A percentile compares a stretch with the other conserved stretches of the same genome.
Evolutionary conservation across 2,888 invertebrate genomes (phyloP).

Genomic region (Cistogaster globosa): DNA sequence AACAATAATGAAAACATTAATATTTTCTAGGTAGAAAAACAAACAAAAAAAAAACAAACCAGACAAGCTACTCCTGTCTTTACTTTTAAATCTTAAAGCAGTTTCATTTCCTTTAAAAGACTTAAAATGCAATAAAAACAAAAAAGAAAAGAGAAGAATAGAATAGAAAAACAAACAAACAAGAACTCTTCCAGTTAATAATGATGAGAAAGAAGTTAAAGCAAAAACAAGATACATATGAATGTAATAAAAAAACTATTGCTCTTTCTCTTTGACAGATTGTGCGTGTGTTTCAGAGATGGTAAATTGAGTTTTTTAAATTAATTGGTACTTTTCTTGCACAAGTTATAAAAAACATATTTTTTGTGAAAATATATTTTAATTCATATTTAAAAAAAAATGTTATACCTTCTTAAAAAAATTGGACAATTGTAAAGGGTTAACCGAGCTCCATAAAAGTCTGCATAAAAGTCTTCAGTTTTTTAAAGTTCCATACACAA

Average conservation of each 20-base stretch:
- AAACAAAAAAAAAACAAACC: slow-evolving; percentile 34
- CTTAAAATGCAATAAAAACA: slow-evolving; percentile 14
- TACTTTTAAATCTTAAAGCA: slow-evolving; percentile 55
- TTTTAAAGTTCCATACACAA: no score
- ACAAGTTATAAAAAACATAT: no score
- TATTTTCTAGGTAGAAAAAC: not conserved
- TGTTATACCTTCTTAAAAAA: no score
- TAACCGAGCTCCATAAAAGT: no score
- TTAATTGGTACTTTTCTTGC: no score
- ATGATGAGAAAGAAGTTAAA: slow-evolving; percentile 21
- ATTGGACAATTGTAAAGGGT: no score
- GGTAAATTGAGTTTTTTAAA: no score
- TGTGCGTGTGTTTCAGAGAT: no score
- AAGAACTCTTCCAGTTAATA: slow-evolving; percentile 35
- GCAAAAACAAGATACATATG: not conserved
- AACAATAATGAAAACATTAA: not conserved
- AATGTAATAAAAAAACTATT: slow-evolving; percentile 12
- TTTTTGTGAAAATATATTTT: no score
- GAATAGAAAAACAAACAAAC: not conserved
- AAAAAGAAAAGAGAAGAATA: no score
- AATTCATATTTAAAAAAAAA: no score
- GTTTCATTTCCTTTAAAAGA: slow-evolving; percentile 69
- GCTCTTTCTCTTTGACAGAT: slow-evolving; percentile 3
- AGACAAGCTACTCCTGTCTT: slow-evolving; percentile 59
- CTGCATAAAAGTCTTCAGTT: no score